Evolutionary conservation across 2,797 vertebrate species (phyloP).

Genomic region (Rhinophrynus dorsalis): DNA sequence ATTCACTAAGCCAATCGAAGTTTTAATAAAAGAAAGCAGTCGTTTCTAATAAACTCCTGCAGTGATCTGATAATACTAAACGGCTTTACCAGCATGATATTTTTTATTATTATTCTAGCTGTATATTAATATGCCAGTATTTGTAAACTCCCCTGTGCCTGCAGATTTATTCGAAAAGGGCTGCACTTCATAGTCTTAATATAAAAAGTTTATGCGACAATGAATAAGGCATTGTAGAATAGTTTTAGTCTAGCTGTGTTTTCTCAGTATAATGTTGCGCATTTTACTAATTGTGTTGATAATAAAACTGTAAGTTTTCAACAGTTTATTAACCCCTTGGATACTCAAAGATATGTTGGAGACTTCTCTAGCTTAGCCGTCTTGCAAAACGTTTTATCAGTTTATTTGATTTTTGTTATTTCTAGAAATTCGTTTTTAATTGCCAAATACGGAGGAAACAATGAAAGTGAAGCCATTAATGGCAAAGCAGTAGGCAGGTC

Average conservation of each 20-base stretch:
- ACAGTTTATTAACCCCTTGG: too few relatives aligned
- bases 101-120: slow-evolving; percentile 84
- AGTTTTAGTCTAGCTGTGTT: slow-evolving; percentile 27
- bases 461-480: too few relatives aligned
- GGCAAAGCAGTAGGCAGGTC: too few relatives aligned
- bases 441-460: too few relatives aligned
- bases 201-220: slow-evolving; percentile 66
- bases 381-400: slow-evolving; percentile 50
- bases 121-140: slow-evolving; percentile 84
- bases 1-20: slow-evolving; percentile 83
- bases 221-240: slow-evolving; percentile 59
- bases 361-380: too few relatives aligned
- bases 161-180: slow-evolving; percentile 73
- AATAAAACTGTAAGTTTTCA: slow-evolving; percentile 35
- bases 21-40: slow-evolving; percentile 85
- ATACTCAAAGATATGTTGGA: too few relatives aligned
- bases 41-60: slow-evolving; percentile 85
- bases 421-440: slow-evolving; percentile 33
- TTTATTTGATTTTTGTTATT: slow-evolving; percentile 46
- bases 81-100: slow-evolving; percentile 81
- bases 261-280: not conserved
- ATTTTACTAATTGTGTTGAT: slow-evolving; percentile 15
- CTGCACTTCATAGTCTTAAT: slow-evolving; percentile 61
- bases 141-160: slow-evolving; percentile 79
- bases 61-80: slow-evolving; percentile 78